These are phyloP conservation scores for Raillietiella orientalis DNA, from an alignment of 2,888 invertebrate genomes.

Conservation along the genomic window DNA sequence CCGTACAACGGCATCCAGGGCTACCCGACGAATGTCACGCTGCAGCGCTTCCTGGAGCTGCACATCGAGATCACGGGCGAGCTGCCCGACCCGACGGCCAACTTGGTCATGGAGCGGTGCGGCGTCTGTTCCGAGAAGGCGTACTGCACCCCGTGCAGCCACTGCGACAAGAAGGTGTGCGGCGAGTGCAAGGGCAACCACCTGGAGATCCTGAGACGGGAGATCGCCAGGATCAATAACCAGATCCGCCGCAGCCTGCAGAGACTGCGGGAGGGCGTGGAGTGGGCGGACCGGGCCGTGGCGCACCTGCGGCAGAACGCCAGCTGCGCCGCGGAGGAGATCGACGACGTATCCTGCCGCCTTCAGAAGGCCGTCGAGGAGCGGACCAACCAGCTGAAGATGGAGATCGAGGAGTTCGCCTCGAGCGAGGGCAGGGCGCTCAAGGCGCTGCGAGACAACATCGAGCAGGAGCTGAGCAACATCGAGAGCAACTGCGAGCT, in stretches of 20 bases:
- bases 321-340: conserved; percentile 60
- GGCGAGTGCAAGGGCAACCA: conserved; percentile 77
- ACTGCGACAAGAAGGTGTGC: conserved; percentile 92
- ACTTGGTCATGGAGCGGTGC: conserved; percentile 16
- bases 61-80: conserved; percentile 39
- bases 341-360: conserved; percentile 52
- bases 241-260: conserved; percentile 44
- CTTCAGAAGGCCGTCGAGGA: conserved; percentile 63
- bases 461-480: conserved; percentile 77
- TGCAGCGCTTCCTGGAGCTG: conserved; percentile 72
- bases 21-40: conserved; percentile 81
- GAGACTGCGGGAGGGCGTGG: conserved; percentile 52
- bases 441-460: conserved; percentile 57
- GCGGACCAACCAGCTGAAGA: conserved; percentile 44
- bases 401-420: conserved; percentile 47
- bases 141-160: conserved; percentile 55
- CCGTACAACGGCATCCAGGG: conserved; percentile 79
- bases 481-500: conserved; percentile 87
- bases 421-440: conserved; percentile 56
- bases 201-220: conserved; percentile 72
- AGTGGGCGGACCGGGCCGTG: conserved; percentile 47
- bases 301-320: conserved; percentile 61
- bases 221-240: conserved; percentile 58
- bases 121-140: conserved; percentile 76
- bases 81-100: conserved; percentile 7